Percentiles rank a stretch among this genome's conserved stretches.
phyloP scores from a whole-genome alignment of 2,797 vertebrate species.

The Staurois parvus region DNA sequence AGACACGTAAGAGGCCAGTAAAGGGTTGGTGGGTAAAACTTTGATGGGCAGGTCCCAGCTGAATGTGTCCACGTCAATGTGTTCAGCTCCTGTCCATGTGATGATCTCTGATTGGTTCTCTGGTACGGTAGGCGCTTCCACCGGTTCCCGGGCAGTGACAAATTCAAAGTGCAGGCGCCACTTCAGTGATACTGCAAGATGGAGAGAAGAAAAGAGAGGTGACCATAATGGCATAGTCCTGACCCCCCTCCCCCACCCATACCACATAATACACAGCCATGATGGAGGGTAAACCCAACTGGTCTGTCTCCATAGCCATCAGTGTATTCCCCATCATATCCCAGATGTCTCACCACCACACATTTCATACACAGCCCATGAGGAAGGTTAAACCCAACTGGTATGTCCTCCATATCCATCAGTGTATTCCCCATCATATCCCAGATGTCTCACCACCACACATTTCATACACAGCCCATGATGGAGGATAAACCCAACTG shows the following conservation, averaged over 20 bases:
- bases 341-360: background rate
- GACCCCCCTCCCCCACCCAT: too few relatives aligned
- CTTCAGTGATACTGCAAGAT: slow-evolving; percentile 84
- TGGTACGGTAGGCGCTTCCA: slow-evolving; percentile 81
- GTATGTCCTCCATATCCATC: too few relatives aligned
- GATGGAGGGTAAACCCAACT: too few relatives aligned
- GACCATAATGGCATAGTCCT: background rate
- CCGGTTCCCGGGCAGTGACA: slow-evolving; percentile 87
- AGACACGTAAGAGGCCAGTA: slow-evolving; percentile 90
- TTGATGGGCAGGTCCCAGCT: slow-evolving; percentile 98
- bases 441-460: too few relatives aligned
- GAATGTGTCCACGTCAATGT: slow-evolving; percentile 95
- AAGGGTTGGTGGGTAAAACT: slow-evolving; percentile 93
- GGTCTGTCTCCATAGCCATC: too few relatives aligned
- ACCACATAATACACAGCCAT: too few relatives aligned
- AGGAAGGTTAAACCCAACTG: too few relatives aligned
- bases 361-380: too few relatives aligned
- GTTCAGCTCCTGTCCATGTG: slow-evolving; percentile 89
- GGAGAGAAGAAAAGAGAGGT: background rate
- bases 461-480: too few relatives aligned
- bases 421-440: too few relatives aligned
- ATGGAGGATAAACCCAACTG: too few relatives aligned
- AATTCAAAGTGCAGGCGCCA: slow-evolving; percentile 98
- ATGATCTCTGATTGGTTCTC: slow-evolving; percentile 86
- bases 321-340: too few relatives aligned